These are phyloP conservation scores for Eupelmus urozonus DNA, from an alignment of 2,888 invertebrate species.

Conservation along the genomic window DNA sequence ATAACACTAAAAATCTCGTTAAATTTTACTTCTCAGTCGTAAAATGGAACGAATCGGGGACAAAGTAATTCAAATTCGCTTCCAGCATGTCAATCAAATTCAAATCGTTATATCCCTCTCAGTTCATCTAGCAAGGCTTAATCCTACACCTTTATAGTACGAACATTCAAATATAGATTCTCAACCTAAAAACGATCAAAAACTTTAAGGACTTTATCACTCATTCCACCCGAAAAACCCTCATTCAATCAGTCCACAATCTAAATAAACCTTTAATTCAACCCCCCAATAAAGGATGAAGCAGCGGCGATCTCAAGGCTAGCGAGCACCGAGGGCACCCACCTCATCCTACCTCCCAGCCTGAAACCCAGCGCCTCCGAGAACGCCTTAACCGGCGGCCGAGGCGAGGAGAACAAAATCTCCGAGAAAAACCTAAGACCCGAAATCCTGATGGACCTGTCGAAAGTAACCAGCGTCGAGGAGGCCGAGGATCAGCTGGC, in stretches of 20 bases:
- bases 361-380: conserved; percentile 69
- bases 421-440: conserved; percentile 76
- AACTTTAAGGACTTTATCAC: too few species aligned
- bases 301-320: conserved; percentile 9
- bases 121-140: too few species aligned
- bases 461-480: conserved; percentile 73
- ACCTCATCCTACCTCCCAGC: conserved; percentile 4
- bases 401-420: conserved; percentile 65
- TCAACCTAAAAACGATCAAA: too few species aligned
- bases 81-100: too few species aligned
- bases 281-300: conserved; percentile 44
- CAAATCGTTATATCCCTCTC: too few species aligned
- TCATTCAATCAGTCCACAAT: too few species aligned
- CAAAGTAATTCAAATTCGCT: too few species aligned
- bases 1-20: not conserved
- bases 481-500: conserved; percentile 76
- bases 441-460: conserved; percentile 76
- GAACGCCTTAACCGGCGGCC: conserved; percentile 61
- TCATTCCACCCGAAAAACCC: too few species aligned
- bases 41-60: too few species aligned
- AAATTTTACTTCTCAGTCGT: not conserved
- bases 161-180: too few species aligned
- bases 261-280: too few species aligned
- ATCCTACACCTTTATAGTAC: too few species aligned
- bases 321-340: not conserved